These are phyloP conservation scores for Prorops nasuta DNA, from an alignment of 1,140 invertebrate species.

Conservation along the genomic window DNA sequence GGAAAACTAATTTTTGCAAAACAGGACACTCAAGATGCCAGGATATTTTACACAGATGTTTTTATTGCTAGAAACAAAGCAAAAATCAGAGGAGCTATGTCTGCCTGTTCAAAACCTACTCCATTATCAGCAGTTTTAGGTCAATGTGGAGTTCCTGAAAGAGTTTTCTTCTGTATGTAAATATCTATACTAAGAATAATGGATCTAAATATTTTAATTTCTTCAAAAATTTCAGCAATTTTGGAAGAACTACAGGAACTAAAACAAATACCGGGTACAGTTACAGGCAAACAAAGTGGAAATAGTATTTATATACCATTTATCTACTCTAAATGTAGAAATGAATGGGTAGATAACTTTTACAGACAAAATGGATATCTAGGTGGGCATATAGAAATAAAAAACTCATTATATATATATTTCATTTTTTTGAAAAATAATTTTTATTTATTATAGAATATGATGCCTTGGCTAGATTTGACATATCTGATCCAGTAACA, in stretches of 20 bases:
- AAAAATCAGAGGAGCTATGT: constrained; percentile 81
- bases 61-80: constrained; percentile 84
- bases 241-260: constrained; percentile 67
- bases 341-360: constrained; percentile 89
- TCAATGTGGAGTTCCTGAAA: constrained; percentile 79
- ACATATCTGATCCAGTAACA: constrained; percentile 80
- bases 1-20: constrained; percentile 78
- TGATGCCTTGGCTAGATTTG: constrained; percentile 82
- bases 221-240: constrained; percentile 55
- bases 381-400: no score
- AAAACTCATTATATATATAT: constrained; percentile 1
- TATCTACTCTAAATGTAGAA: constrained; percentile 82
- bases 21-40: constrained; percentile 78
- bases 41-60: constrained; percentile 85
- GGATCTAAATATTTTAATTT: constrained; percentile 7
- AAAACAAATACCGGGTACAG: constrained; percentile 70
- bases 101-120: constrained; percentile 84
- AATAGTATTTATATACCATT: constrained; percentile 85
- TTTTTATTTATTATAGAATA: constrained; percentile 67
- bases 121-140: constrained; percentile 76
- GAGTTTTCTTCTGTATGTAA: constrained; percentile 76
- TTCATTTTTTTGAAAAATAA: constrained; percentile 3
- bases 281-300: constrained; percentile 73
- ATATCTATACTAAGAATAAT: no score
- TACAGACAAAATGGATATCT: constrained; percentile 94